These are phyloP conservation scores for Luidia sarsii DNA, from an alignment of 53 echinoderm and acorn worm genomes.

Conservation along the genomic window DNA sequence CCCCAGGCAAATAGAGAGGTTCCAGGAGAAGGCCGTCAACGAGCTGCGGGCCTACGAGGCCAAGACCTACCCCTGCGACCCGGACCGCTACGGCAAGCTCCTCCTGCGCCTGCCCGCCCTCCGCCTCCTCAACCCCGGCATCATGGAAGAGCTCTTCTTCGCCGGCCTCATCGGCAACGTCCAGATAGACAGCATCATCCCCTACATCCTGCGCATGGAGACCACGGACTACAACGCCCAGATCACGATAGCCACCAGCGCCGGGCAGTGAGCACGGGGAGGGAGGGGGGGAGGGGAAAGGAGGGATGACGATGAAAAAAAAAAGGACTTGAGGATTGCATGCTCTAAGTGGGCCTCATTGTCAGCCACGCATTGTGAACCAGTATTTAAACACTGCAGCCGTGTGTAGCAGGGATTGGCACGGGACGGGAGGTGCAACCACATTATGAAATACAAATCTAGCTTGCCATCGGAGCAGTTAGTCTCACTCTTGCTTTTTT, in stretches of 20 bases:
- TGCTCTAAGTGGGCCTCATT: too few species aligned
- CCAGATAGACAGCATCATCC: constrained; percentile 99
- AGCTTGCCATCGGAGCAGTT: too few species aligned
- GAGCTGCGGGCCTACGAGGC: constrained; percentile 86
- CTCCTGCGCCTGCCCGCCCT: constrained; percentile 88
- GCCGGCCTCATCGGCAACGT: constrained; percentile 99
- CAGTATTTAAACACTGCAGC: too few species aligned
- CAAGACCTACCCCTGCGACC: constrained; percentile 75
- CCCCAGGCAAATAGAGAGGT: constrained; percentile 89
- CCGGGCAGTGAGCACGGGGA: constrained; percentile 28
- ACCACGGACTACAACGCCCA: constrained; percentile 98
- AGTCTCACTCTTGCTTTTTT: too few species aligned
- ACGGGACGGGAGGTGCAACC: too few species aligned
- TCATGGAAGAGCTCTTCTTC: constrained; percentile 99
- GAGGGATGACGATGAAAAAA: too few species aligned
- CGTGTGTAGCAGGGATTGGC: too few species aligned
- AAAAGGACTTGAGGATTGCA: too few species aligned
- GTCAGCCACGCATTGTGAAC: too few species aligned
- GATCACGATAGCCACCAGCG: constrained; percentile 84
- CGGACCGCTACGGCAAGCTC: constrained; percentile 89
- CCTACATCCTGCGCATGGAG: constrained; percentile 98
- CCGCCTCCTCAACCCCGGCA: constrained; percentile 88
- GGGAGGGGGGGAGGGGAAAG: too few species aligned
- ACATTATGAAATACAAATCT: too few species aligned
- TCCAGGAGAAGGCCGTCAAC: constrained; percentile 86